Evolutionary conservation across 1,140 invertebrate species (phyloP).

Genomic region (Melipona quadrifasciata): DNA sequence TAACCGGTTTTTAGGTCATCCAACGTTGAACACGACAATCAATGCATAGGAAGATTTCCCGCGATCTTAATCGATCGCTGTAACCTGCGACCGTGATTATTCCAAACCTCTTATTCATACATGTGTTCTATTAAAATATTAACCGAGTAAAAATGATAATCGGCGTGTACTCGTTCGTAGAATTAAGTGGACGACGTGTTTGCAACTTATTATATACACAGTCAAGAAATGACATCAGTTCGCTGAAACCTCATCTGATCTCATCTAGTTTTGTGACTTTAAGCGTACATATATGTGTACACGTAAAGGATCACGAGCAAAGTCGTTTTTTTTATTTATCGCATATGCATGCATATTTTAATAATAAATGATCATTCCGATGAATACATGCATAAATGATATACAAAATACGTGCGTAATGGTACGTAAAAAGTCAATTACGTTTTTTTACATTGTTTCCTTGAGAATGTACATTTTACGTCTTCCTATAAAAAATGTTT

Average conservation of each 20-base stretch:
- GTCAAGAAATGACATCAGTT: conserved; percentile 35
- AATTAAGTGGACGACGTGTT: conserved; percentile 7
- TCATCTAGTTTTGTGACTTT: conserved; percentile 30
- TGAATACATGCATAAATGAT: not conserved
- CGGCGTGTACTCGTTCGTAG: not conserved
- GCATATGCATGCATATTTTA: not conserved
- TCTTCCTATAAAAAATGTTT: not conserved
- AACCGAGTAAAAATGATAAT: not conserved
- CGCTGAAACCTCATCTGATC: conserved; percentile 32
- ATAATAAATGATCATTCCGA: not conserved
- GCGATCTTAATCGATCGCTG: conserved; percentile 11
- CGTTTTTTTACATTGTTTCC: not conserved
- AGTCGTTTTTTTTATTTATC: not conserved
- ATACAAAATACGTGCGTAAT: no score
- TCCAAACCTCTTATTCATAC: not conserved
- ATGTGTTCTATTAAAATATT: not conserved
- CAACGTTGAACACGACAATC: not conserved
- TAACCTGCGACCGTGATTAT: not conserved
- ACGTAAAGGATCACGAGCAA: not conserved
- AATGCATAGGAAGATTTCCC: not conserved
- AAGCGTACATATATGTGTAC: not conserved
- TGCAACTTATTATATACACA: not conserved
- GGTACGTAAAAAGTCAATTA: not conserved
- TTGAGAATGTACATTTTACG: not conserved
- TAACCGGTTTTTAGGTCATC: conserved; percentile 32